Evolutionary conservation across 2,797 vertebrate species (phyloP), one percentile per base, ranked within the genome.

Genomic region (Petrocephalus schoutedeni): DNA sequence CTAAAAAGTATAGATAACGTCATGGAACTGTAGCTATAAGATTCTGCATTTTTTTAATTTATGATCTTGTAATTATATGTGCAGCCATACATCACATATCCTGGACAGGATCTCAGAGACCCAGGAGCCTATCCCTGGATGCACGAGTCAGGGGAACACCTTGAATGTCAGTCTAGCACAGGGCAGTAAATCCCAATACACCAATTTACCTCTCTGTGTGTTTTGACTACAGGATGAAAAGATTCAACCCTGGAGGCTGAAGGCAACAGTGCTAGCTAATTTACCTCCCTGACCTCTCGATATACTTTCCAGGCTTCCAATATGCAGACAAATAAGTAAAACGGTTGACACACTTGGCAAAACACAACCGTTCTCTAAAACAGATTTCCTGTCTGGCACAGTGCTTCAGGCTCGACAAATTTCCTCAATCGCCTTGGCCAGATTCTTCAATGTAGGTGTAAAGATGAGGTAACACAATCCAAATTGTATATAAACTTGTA

Each of bases 271-370:
- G 41, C 41, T 49, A 8, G 2, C 74, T 80, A 45, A n/a, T 49
- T n/a, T 6, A 12, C 19, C 74, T n/a, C 74, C 41, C 74, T 80
- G 41, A 80, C 74, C 16, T 49, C 19, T 80, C 5, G 32, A 77
- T 77, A 45, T 45, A 45, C 8, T 77, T 77, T 77, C 36, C 41
- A 77, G 71, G 71, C 36, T 49, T 80, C 74, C 41, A 12, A 41
- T 45, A 77, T 5, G 16, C 71, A 77, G 71, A 45, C 36, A 67
- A 71, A 71, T 80, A 80, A 80, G 74, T 80, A 80, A 80, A 80
- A 80, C 74, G 21, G 74, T 80, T 80, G 74, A 80, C 74, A 80
- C 74, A 80, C 45, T 80, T 80, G 74, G 74, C 41, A 80, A 80
- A 80, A 80, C 7, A 16, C 19, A 49, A n/a, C 74, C 41, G n/a